phyloP scores from a whole-genome alignment of 2,113 vertebrate genomes.

The Oceanodroma tethys region DNA sequence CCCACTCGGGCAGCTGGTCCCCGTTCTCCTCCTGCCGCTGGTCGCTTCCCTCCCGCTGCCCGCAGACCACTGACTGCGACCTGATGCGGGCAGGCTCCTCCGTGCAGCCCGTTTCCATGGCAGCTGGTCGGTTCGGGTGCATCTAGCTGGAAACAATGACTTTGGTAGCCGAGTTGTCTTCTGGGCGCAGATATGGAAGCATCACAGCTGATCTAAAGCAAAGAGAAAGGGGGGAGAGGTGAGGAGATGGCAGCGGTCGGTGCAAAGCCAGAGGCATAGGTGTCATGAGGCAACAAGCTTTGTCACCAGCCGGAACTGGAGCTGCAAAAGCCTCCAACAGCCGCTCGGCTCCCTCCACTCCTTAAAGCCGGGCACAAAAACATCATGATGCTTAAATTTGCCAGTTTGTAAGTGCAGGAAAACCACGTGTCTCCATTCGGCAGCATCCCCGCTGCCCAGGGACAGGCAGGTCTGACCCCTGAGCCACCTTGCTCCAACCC shows the following conservation, averaged over 20 bases:
- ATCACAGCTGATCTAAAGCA: constrained; percentile 49
- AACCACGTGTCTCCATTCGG: accelerated
- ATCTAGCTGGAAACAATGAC: constrained; percentile 1
- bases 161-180: neutral
- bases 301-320: neutral
- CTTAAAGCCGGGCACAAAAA: neutral
- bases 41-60: neutral
- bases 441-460: too few relatives aligned
- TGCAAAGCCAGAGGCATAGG: neutral
- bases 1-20: constrained; percentile 23
- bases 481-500: neutral
- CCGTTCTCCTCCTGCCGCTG: neutral
- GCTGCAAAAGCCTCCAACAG: neutral
- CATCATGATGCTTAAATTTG: accelerated
- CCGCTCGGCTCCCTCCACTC: neutral
- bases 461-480: neutral
- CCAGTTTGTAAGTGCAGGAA: neutral
- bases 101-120: constrained; percentile 78
- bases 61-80: neutral
- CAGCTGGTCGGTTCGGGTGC: neutral
- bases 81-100: constrained; percentile 61
- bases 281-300: neutral
- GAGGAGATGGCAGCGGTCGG: neutral
- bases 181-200: neutral
- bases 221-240: constrained; percentile 16